These are phyloP conservation scores for Verasper variegatus DNA, from an alignment of 2,113 vertebrate species.

Conservation along the genomic window DNA sequence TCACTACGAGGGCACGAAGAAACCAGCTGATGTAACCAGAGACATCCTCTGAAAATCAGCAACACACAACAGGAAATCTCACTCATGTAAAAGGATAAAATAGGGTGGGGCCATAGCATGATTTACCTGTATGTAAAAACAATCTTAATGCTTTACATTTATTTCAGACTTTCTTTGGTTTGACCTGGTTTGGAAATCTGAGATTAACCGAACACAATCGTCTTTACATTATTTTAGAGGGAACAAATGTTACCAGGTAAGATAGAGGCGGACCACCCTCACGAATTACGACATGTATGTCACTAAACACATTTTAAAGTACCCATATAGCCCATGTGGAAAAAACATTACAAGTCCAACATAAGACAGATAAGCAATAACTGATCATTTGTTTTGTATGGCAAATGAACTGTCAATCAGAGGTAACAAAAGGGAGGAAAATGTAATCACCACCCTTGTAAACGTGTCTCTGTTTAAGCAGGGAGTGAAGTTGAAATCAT, in stretches of 20 bases:
- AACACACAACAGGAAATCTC: slow-evolving; percentile 25
- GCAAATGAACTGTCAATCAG: background rate
- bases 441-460: background rate
- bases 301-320: too few species aligned
- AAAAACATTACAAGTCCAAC: too few species aligned
- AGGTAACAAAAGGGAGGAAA: background rate
- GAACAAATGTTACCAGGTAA: background rate
- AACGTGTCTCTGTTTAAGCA: background rate
- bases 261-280: background rate
- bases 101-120: slow-evolving; percentile 12
- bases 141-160: background rate
- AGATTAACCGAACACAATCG: background rate
- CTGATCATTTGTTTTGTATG: background rate
- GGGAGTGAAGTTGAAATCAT: background rate
- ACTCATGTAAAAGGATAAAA: slow-evolving; percentile 4
- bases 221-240: background rate
- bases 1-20: background rate
- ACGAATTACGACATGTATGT: too few species aligned
- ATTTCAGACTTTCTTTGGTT: background rate
- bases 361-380: too few species aligned
- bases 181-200: background rate
- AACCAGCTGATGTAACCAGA: background rate
- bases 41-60: background rate
- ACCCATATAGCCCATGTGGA: too few species aligned
- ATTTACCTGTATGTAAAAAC: slow-evolving; percentile 2